Conservation (phyloP, 2,113 vertebrate genomes). For the Rhinoptilus africanus region DNA sequence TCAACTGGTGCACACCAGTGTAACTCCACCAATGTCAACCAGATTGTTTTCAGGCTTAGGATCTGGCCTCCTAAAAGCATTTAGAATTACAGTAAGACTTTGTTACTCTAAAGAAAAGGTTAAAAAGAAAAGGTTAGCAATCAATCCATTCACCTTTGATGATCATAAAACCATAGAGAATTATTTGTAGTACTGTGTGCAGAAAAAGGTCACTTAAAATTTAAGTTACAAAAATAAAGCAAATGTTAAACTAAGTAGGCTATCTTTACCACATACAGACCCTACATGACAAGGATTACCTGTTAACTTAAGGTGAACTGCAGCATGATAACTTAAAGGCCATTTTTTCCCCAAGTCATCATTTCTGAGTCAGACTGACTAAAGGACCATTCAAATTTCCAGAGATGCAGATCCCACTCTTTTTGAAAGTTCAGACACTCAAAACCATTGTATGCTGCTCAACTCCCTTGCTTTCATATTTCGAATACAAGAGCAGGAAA, state of each 20-base stretch:
- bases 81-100: not conserved
- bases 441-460: not conserved
- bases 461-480: not conserved
- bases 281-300: not conserved
- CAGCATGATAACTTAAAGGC: not conserved
- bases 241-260: not conserved
- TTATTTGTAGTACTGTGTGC: accelerated
- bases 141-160: not conserved
- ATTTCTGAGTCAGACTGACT: not conserved
- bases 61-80: not conserved
- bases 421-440: not conserved
- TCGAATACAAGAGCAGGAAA: accelerated
- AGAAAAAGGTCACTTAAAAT: not conserved
- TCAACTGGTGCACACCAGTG: not conserved
- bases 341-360: not conserved
- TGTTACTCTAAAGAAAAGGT: not conserved
- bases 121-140: not conserved
- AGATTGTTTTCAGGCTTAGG: not conserved
- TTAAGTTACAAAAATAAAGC: not conserved
- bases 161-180: not conserved
- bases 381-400: not conserved
- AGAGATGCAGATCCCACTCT: not conserved
- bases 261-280: not conserved
- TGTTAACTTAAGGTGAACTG: not conserved
- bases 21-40: not conserved